Percentiles rank a stretch among this genome's conserved stretches.
phyloP scores from a whole-genome alignment of 2,113 vertebrate species.

The Nymphicus hollandicus region DNA sequence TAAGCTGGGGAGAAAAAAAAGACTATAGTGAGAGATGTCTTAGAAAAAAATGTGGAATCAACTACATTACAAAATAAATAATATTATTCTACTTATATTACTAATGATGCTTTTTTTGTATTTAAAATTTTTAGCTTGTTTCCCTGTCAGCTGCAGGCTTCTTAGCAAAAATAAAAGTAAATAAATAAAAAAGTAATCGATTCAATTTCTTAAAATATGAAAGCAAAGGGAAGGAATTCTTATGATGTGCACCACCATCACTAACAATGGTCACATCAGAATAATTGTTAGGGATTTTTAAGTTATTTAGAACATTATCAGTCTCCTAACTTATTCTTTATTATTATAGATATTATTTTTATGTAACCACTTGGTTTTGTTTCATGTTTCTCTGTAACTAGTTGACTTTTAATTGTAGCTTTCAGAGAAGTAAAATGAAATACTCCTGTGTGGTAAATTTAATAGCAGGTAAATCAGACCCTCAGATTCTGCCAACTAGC shows the following conservation, averaged over 20 bases:
- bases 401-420: neutral
- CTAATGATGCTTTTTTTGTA: neutral
- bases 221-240: neutral
- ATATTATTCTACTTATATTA: neutral
- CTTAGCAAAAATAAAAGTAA: neutral
- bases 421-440: neutral
- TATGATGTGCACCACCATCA: neutral
- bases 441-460: neutral
- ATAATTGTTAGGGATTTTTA: neutral
- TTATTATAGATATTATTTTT: neutral
- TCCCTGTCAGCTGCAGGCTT: neutral
- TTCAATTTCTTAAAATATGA: neutral
- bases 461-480: neutral
- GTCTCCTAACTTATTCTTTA: neutral
- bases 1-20: neutral
- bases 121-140: neutral
- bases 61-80: neutral
- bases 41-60: neutral
- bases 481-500: neutral
- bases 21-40: neutral
- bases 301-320: neutral
- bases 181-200: neutral
- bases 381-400: neutral
- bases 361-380: neutral
- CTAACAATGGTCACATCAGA: neutral